phyloP scores from a whole-genome alignment of 1,140 invertebrate genomes.

The Akabosia matsudoensis region DNA sequence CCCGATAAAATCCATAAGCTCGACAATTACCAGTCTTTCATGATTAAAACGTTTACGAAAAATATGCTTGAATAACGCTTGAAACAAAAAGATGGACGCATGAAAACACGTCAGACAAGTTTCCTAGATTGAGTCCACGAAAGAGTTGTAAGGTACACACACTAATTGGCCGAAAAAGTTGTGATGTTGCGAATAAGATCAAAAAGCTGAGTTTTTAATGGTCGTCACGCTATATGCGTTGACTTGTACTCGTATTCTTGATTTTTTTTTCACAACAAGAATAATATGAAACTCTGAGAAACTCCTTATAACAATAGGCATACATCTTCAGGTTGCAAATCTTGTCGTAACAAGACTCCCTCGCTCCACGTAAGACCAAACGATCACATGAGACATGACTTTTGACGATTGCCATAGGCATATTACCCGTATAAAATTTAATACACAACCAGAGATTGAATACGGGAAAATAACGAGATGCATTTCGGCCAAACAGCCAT shows the following conservation, averaged over 20 bases:
- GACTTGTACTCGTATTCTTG: background rate
- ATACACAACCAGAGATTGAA: background rate
- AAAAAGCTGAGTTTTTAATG: background rate
- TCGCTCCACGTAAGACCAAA: no score
- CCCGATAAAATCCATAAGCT: no score
- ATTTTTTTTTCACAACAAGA: background rate
- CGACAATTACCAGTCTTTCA: no score
- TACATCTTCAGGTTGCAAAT: no score
- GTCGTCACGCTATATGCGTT: background rate
- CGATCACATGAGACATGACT: background rate
- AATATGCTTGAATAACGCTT: no score
- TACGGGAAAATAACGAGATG: slow-evolving; percentile 3
- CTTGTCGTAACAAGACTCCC: no score
- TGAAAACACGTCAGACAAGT: slow-evolving; percentile 22
- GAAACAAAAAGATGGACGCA: background rate
- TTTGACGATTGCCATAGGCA: background rate
- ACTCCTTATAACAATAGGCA: no score
- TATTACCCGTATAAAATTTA: no score
- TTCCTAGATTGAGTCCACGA: slow-evolving; percentile 13
- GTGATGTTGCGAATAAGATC: background rate
- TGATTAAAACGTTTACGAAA: no score
- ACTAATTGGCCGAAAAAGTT: background rate
- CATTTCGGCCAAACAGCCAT: slow-evolving; percentile 16
- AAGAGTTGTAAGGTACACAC: background rate
- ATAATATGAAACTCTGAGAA: no score